Evolutionary conservation across 2,113 vertebrate species (phyloP), one percentile per base, ranked within the genome.

Genomic region (Leucopternis melanops): DNA sequence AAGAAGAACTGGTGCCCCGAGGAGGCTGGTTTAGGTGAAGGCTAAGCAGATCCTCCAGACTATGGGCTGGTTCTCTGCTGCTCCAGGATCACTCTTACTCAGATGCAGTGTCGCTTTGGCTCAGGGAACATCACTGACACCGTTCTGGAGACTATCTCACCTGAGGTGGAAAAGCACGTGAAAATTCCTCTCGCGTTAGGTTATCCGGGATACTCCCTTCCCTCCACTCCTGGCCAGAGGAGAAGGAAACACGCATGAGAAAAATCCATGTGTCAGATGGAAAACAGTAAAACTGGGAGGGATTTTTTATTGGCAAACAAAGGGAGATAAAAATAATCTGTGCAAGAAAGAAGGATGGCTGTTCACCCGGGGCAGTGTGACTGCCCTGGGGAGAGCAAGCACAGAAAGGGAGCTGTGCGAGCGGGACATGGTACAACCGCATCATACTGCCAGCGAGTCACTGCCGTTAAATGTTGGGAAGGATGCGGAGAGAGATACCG

Each of bases 251-350:
- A 5, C 55, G 49, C 32, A 11, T 17, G 57, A 81, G 80, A 89
- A 74, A 84, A 92, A 83, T n/a, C 47, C 0, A 0, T 0, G n/a
- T 26, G 78, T 62, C 54, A 67, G 75, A 66, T 54, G 92, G 94
- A 94, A 96, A 97, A 74, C 70, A 16, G 83, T 86, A 70, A 83
- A 90, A 69, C 40, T 1, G 49, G 67, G 81, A 77, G 62, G 73
- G 72, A 69, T 72, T 65, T 44, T 62, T 91, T 58, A 74, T 17
- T 45, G 42, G 71, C 70, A 86, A 94, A 91, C 91, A 96, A 98
- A 95, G 66, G 80, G 70, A 91, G 92, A 81, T 96, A 91, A 95
- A 91, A 96, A 87, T 95, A 96, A 92, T 81, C 72, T n/a, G 52
- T 66, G 84, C 20, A 38, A 95, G 94, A 70, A 66, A 93, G 90